Percentiles rank a stretch among this genome's conserved stretches.
Evolutionary conservation across 2,113 vertebrate genomes (phyloP).

Genomic region (Argyrosomus japonicus): DNA sequence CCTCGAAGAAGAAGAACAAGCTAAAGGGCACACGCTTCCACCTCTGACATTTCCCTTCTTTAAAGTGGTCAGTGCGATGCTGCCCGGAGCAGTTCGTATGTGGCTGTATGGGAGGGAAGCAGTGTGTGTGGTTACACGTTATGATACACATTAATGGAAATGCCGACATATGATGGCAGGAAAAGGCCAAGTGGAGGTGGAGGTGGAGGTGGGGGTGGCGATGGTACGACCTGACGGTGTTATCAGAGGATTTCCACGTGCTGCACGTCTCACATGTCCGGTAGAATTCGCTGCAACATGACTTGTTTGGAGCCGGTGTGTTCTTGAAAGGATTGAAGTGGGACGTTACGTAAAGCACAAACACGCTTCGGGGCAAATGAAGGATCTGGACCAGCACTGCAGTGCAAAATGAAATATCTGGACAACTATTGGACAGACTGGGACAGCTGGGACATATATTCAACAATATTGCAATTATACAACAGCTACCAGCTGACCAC

Average conservation of each 20-base stretch:
- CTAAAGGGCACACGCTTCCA: slow-evolving; percentile 40
- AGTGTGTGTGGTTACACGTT: neutral
- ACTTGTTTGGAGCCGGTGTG: slow-evolving; percentile 13
- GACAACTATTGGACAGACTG: neutral
- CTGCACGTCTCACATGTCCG: slow-evolving; percentile 17
- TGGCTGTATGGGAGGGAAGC: neutral
- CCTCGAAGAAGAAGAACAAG: neutral
- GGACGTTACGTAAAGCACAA: neutral
- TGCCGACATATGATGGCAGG: slow-evolving; percentile 29
- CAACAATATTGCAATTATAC: no score
- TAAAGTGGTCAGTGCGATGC: neutral
- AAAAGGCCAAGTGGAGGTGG: slow-evolving; percentile 7
- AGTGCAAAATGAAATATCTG: neutral
- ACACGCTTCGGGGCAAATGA: neutral
- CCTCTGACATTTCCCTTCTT: slow-evolving; percentile 53
- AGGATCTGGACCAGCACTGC: neutral
- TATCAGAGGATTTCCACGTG: neutral
- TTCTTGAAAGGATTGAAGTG: slow-evolving; percentile 1
- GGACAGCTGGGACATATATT: neutral
- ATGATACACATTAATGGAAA: slow-evolving; percentile 38
- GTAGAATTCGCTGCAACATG: neutral
- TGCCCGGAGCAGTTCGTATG: neutral
- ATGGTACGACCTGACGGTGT: neutral
- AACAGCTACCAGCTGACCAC: no score
- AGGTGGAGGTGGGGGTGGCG: accelerated